Conservation (phyloP, 1,140 invertebrate genomes). For the Wiebesia pumilae region DNA sequence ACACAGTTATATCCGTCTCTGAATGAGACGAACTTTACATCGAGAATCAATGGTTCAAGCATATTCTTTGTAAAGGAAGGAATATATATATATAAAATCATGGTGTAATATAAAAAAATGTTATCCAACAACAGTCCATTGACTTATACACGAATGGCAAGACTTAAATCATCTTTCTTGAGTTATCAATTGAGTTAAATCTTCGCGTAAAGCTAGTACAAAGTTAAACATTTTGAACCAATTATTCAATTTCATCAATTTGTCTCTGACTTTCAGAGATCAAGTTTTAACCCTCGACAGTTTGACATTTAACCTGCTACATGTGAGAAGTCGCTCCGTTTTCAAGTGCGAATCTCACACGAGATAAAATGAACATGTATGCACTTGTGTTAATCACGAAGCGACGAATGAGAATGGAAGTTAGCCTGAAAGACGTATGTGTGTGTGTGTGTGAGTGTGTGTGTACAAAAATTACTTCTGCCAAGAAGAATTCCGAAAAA, state of each 20-base stretch:
- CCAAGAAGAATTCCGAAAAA: slow-evolving; percentile 53
- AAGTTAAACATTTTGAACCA: slow-evolving; percentile 56
- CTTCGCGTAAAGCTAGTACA: not conserved
- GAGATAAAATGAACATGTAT: slow-evolving; percentile 48
- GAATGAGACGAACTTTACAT: too few species aligned
- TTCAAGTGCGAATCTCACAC: slow-evolving; percentile 17
- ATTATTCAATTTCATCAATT: slow-evolving; percentile 62
- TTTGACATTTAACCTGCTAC: not conserved
- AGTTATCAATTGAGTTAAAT: slow-evolving; percentile 18
- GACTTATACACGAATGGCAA: too few species aligned
- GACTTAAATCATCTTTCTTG: not conserved
- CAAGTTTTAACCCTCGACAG: not conserved
- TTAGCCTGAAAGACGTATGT: not conserved
- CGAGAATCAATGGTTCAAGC: too few species aligned
- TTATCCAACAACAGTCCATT: too few species aligned
- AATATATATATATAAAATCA: too few species aligned
- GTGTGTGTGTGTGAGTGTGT: too few species aligned
- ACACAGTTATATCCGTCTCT: too few species aligned
- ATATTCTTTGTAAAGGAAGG: too few species aligned
- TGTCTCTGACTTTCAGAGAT: not conserved
- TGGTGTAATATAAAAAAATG: too few species aligned
- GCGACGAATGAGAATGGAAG: not conserved
- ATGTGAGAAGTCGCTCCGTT: not conserved
- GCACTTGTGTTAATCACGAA: not conserved
- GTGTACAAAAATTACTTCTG: not conserved